These are phyloP conservation scores for Uropsilus gracilis DNA, from an alignment of 2,113 vertebrate genomes.

Conservation along the genomic window DNA sequence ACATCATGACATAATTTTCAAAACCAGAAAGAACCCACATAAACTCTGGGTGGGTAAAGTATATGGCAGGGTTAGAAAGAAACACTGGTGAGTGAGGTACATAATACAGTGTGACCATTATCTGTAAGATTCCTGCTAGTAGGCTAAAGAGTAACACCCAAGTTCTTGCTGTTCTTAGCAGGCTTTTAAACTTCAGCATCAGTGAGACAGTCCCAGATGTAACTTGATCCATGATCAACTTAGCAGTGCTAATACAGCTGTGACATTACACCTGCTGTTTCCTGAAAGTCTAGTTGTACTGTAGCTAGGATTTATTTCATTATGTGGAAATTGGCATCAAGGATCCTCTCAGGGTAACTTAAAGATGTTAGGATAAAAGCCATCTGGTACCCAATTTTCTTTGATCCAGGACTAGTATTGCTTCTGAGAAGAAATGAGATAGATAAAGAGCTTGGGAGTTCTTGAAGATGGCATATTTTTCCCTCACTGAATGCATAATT, in stretches of 20 bases:
- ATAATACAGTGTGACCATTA: not conserved
- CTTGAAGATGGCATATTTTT: not conserved
- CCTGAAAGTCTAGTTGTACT: conserved; percentile 25
- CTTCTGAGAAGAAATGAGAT: conserved; percentile 24
- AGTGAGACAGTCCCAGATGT: conserved; percentile 45
- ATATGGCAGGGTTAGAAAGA: not conserved
- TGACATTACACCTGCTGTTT: conserved; percentile 52
- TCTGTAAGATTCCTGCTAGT: not conserved
- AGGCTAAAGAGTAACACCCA: not conserved
- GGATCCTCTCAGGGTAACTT: conserved; percentile 18
- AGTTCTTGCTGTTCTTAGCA: not conserved
- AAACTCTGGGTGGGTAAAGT: not conserved
- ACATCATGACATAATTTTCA: not conserved
- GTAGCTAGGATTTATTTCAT: conserved; percentile 56
- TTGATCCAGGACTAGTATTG: not conserved
- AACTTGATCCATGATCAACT: conserved; percentile 35
- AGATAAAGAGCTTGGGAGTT: not conserved
- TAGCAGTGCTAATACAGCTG: conserved; percentile 46
- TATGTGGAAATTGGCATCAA: conserved; percentile 42
- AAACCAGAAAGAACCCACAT: not conserved
- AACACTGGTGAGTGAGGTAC: not conserved
- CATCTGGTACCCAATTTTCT: conserved; percentile 41
- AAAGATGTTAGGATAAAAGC: conserved; percentile 57
- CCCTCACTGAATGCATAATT: not conserved
- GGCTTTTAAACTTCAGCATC: conserved; percentile 34